Evolutionary conservation across 2,113 vertebrate species (phyloP), one percentile per base, ranked within the genome.

Genomic region (Echinops telfairi): DNA sequence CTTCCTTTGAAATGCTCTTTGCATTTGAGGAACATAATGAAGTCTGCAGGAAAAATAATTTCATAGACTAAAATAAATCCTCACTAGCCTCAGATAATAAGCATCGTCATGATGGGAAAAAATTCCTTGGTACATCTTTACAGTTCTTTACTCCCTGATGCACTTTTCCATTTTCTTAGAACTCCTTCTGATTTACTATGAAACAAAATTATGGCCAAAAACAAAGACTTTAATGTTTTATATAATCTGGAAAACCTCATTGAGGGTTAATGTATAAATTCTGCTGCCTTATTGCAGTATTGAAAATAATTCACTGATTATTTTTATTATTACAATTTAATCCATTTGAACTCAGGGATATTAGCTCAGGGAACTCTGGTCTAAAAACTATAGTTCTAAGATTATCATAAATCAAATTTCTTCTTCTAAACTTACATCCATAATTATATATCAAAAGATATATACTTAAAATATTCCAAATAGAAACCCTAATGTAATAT

Each of bases 291-390:
- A 82, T 58, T n/a, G 31, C 6, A 75, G 43, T 75, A 76, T 8
- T n/a, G 22, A 92, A 36, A 88, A 94, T 73, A 85, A 88, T 58
- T 94, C 40, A 81, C 1, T 92, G n/a, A 70, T 70, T 70, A 38
- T 92, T 53, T 3, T 27, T 14, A 31, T 15, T 64, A 58, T 47
- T 83, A 78, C 27, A 66, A 62, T 60, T 82, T 78, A 47, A 95
- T 58, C 47, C 25, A 5, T 66, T 88, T 77, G 60, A 43, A 43
- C 38, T 90, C 75, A 92, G n/a, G 60, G 73, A 66, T 88, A 25
- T 36, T 62, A 53, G 47, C 10, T 53, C 47, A 53, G 47, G 47
- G 47, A 53, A 53, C 47, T 12, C 47, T 53, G 87, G 15, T 86
- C 58, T 86, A 88, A 33, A 94, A 62, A 81, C 12, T 8, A 88